Conservation (phyloP, 2,888 invertebrate species). For the Tromatobia lineatoria region DNA sequence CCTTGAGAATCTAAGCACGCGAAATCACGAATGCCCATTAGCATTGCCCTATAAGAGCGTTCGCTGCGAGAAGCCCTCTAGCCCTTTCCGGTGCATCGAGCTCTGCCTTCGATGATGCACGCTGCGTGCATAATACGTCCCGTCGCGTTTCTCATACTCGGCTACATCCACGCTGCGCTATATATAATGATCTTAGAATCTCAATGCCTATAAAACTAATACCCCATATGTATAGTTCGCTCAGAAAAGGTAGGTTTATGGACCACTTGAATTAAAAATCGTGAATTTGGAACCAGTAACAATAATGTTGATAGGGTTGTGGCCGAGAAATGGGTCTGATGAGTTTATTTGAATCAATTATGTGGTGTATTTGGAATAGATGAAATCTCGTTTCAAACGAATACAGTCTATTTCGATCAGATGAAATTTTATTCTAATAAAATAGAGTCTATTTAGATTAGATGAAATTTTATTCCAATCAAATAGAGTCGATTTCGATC, state of each 20-base stretch:
- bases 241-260: neutral
- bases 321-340: no score
- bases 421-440: no score
- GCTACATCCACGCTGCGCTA: neutral
- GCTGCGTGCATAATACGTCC: slow-evolving; percentile 62
- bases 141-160: slow-evolving; percentile 35
- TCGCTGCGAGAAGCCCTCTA: slow-evolving; percentile 54
- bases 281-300: no score
- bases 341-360: no score
- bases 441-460: no score
- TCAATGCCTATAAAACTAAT: slow-evolving; percentile 37
- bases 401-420: no score
- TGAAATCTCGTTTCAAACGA: no score
- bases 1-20: slow-evolving; percentile 79
- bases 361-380: no score
- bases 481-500: no score
- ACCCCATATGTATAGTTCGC: slow-evolving; percentile 13
- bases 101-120: slow-evolving; percentile 43
- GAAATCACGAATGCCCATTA: slow-evolving; percentile 81
- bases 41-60: slow-evolving; percentile 49
- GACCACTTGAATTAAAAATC: no score
- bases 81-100: slow-evolving; percentile 62
- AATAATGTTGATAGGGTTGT: no score
- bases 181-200: slow-evolving; percentile 7
- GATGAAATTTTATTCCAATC: no score